Evolutionary conservation across 2,797 vertebrate genomes (phyloP).

Genomic region (Anabacerthia variegaticeps): DNA sequence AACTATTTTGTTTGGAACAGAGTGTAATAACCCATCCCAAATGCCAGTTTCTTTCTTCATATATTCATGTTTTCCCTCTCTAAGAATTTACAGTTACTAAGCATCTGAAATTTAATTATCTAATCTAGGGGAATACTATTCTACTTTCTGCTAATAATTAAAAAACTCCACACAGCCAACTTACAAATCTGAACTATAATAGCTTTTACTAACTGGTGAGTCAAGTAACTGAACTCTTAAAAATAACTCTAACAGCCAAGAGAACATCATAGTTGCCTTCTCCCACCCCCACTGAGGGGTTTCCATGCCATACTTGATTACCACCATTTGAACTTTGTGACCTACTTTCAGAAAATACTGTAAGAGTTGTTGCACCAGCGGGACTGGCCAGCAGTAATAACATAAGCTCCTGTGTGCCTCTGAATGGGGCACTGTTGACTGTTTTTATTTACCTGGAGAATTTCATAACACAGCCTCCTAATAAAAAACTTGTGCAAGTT

Average conservation of each 20-base stretch:
- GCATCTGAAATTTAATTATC: neutral
- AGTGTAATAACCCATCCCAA: neutral
- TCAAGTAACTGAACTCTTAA: neutral
- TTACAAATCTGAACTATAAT: neutral
- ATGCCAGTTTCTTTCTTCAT: neutral
- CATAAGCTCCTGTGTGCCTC: constrained; percentile 58
- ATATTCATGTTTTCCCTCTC: neutral
- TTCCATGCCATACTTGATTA: constrained; percentile 37
- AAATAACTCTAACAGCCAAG: constrained; percentile 2
- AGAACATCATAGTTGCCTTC: neutral
- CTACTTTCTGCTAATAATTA: neutral
- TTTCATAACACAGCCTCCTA: constrained; percentile 45
- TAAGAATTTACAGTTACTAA: neutral
- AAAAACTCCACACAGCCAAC: neutral
- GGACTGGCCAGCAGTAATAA: constrained; percentile 45
- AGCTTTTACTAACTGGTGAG: neutral
- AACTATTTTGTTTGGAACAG: neutral
- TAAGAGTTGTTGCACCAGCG: constrained; percentile 60
- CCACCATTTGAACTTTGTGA: constrained; percentile 57
- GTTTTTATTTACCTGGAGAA: constrained; percentile 66
- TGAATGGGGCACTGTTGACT: constrained; percentile 73
- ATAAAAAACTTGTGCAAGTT: constrained; percentile 43
- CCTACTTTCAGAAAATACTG: constrained; percentile 73
- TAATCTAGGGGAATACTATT: neutral
- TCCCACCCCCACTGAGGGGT: neutral